Conservation (phyloP, 2,113 vertebrate species). For the Herpetotheres cachinnans region DNA sequence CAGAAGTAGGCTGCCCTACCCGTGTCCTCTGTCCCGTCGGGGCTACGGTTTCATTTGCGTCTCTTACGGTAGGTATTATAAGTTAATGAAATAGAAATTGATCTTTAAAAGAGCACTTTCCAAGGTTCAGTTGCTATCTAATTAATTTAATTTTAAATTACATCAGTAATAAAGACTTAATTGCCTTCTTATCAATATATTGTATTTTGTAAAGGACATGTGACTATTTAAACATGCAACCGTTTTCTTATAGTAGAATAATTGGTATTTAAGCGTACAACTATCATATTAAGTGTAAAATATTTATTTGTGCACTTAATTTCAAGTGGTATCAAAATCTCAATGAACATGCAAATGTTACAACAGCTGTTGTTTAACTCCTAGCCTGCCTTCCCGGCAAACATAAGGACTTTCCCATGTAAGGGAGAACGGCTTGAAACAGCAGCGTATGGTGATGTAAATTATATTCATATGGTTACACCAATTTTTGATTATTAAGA, state of each 20-base stretch:
- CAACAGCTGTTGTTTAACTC: conserved; percentile 49
- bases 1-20: background rate
- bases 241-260: conserved; percentile 31
- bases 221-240: conserved; percentile 10
- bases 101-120: conserved; percentile 65
- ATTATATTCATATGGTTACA: background rate
- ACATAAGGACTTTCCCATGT: background rate
- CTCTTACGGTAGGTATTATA: conserved; percentile 44
- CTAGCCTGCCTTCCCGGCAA: conserved; percentile 16
- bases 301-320: conserved; percentile 65
- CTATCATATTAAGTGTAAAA: conserved; percentile 52
- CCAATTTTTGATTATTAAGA: background rate
- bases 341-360: conserved; percentile 49
- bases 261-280: conserved; percentile 56
- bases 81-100: conserved; percentile 68
- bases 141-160: conserved; percentile 75
- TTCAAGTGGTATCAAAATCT: conserved; percentile 52
- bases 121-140: conserved; percentile 63
- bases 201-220: conserved; percentile 63
- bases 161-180: conserved; percentile 68
- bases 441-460: background rate
- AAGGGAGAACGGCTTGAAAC: background rate
- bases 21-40: background rate
- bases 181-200: conserved; percentile 69
- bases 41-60: background rate